Evolutionary conservation across 2,797 vertebrate species (phyloP).

Genomic region (Danio aesculapii): DNA sequence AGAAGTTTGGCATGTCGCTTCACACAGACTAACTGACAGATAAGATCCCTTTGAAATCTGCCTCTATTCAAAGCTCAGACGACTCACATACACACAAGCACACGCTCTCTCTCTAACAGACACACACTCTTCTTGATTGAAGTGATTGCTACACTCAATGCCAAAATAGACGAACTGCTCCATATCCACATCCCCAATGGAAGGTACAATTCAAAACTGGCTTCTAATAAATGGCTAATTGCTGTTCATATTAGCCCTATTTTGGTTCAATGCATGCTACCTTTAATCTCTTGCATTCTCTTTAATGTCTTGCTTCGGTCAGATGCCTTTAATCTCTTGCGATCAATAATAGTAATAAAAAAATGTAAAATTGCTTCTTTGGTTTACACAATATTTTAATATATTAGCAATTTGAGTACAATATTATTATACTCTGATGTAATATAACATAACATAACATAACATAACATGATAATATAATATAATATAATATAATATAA

Average conservation of each 20-base stretch:
- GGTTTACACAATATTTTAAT: too few relatives aligned
- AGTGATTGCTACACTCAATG: background rate
- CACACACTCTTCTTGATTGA: background rate
- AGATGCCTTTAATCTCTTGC: too few relatives aligned
- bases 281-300: background rate
- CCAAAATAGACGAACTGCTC: constrained; percentile 12
- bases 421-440: too few relatives aligned
- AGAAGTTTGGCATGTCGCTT: constrained; percentile 32
- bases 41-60: constrained; percentile 37
- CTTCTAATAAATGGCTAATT: background rate
- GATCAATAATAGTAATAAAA: too few relatives aligned
- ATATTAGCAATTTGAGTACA: too few relatives aligned
- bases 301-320: too few relatives aligned
- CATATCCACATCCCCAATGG: constrained; percentile 5
- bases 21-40: constrained; percentile 27
- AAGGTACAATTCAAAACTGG: background rate
- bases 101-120: background rate
- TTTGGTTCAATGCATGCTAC: background rate
- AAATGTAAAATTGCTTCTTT: too few relatives aligned
- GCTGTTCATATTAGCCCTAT: background rate
- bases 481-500: background rate
- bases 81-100: constrained; percentile 7
- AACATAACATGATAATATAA: too few relatives aligned
- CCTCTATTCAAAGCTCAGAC: constrained; percentile 18
- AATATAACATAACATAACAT: background rate